Evolutionary conservation across 2,797 vertebrate species (phyloP).

Genomic region (Aeoliscus strigatus): DNA sequence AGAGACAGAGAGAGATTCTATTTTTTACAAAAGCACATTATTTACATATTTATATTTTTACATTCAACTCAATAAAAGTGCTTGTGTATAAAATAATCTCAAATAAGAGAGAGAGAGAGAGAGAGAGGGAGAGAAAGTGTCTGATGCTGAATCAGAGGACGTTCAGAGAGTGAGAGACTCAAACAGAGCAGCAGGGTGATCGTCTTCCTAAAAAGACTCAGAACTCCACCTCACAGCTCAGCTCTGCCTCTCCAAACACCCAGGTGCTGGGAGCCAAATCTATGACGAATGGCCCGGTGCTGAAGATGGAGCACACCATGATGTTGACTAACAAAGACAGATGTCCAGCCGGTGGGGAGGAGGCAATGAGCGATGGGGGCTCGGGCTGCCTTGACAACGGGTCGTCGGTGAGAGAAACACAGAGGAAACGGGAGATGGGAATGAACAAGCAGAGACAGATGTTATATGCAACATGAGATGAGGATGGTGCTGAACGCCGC

Average conservation of each 20-base stretch:
- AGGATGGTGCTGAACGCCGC: constrained; percentile 26
- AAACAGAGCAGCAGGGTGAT: constrained; percentile 41
- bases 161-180: constrained; percentile 36
- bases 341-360: constrained; percentile 56
- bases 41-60: too few relatives aligned
- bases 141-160: constrained; percentile 33
- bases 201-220: constrained; percentile 51
- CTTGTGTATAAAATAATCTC: too few relatives aligned
- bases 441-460: constrained; percentile 54
- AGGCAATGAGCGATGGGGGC: constrained; percentile 65
- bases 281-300: constrained; percentile 56
- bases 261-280: constrained; percentile 51
- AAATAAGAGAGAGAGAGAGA: too few relatives aligned
- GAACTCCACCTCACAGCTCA: constrained; percentile 52
- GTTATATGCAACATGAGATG: constrained; percentile 45
- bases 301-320: constrained; percentile 52
- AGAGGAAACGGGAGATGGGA: constrained; percentile 46
- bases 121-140: constrained; percentile 16
- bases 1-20: too few relatives aligned
- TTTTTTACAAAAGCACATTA: too few relatives aligned
- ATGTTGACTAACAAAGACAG: constrained; percentile 70
- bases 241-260: constrained; percentile 41
- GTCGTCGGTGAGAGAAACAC: constrained; percentile 48
- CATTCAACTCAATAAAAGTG: too few relatives aligned
- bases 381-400: constrained; percentile 56